A percentile compares a stretch with the other conserved stretches of the same genome.
phyloP scores from a whole-genome alignment of 2,797 vertebrate genomes.

The Eutrigla gurnardus region DNA sequence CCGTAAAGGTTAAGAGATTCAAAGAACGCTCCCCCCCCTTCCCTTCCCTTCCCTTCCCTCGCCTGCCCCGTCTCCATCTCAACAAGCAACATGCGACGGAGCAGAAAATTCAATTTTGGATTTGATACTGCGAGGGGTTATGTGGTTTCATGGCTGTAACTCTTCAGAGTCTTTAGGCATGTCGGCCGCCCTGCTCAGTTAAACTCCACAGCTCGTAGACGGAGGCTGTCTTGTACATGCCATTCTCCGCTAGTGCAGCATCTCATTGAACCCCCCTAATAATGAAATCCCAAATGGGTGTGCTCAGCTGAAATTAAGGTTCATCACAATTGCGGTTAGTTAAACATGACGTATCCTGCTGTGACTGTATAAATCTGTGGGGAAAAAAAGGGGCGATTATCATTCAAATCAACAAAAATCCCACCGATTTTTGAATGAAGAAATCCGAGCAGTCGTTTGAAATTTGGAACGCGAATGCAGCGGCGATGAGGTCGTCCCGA shows the following conservation, averaged over 20 bases:
- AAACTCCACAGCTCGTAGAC: constrained; percentile 58
- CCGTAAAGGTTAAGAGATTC: constrained; percentile 93
- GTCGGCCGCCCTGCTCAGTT: constrained; percentile 73
- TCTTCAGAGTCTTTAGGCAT: constrained; percentile 74
- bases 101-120: constrained; percentile 81
- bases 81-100: constrained; percentile 79
- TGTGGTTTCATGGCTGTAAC: constrained; percentile 78
- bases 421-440: constrained; percentile 5
- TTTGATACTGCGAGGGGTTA: constrained; percentile 75
- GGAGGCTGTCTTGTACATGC: constrained; percentile 55
- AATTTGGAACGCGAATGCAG: constrained; percentile 13
- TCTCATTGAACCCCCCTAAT: constrained; percentile 13
- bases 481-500: constrained; percentile 1
- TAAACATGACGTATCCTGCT: background rate
- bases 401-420: constrained; percentile 6
- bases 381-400: background rate
- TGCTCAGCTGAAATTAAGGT: constrained; percentile 6
- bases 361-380: background rate
- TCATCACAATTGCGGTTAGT: background rate
- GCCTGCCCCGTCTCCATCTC: constrained; percentile 77
- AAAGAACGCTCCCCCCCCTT: constrained; percentile 66
- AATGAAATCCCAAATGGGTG: constrained; percentile 16
- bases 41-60: constrained; percentile 1
- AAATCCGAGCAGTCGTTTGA: constrained; percentile 5
- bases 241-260: constrained; percentile 27